Evolutionary conservation across 2,888 invertebrate species (phyloP).

Genomic region (Chironomus tentans): DNA sequence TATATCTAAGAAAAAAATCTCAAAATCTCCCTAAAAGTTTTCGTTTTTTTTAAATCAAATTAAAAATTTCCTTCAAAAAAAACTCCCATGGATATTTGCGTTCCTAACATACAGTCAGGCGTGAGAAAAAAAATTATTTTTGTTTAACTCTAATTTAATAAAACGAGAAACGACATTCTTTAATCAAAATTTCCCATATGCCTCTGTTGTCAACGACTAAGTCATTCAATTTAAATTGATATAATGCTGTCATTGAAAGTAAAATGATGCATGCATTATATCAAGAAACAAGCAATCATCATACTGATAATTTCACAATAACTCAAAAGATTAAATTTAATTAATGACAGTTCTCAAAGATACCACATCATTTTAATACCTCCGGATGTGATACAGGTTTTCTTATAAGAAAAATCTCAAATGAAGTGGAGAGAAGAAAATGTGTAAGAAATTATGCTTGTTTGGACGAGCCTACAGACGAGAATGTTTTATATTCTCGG

Average conservation of each 20-base stretch:
- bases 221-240: not conserved
- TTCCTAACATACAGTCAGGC: no score
- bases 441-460: no score
- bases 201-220: not conserved
- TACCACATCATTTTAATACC: not conserved
- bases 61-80: no score
- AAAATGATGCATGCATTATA: not conserved
- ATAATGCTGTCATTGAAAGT: not conserved
- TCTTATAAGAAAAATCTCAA: not conserved
- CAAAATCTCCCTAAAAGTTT: no score
- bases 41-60: no score
- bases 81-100: no score
- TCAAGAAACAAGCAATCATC: not conserved
- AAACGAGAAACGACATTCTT: not conserved
- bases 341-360: constrained; percentile 2
- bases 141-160: not conserved
- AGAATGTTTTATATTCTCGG: no score
- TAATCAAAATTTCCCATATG: no score
- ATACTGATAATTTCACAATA: not conserved
- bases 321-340: constrained; percentile 15
- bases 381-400: constrained; percentile 9
- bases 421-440: no score
- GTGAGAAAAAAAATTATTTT: not conserved
- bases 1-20: no score
- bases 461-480: no score